Base-by-base conservation (phyloP, 2,113 vertebrate species). In the Percina caprodes region DNA sequence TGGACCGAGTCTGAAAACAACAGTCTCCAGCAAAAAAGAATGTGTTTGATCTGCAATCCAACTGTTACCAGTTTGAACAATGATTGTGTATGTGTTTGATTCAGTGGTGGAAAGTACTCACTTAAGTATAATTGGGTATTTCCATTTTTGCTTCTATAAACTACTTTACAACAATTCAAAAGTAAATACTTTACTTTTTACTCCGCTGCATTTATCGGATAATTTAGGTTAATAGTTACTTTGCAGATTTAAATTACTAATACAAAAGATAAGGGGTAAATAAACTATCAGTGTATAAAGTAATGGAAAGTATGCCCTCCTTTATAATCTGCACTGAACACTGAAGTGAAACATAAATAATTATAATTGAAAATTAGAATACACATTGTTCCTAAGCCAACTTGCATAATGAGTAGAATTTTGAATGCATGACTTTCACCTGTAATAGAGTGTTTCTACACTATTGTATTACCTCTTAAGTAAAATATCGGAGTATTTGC, bases 21-120 rank as follows among this genome's bases (percentile, higher is more conserved):
- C 51, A 69, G 30, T 15, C 45, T 35, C 48, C 62, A 23, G 18
- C 30, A 18, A 56, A 49, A 42, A 71, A 52, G 5, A 0, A 0
- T 35, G 54, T 51, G 77, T 87, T 92, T 88, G 86, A 89, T 83
- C 77, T 83, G 24, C 49, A 65, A 14, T 76, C 72, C 77, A 74
- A 73, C 61, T 46, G 56, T 77, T 72, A 54, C 30, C 67, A 39
- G 77, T 61, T 76, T 62, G 60, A 48, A 74, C 62, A 70, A 49
- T 72, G 63, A 68, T 3, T 15, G 12, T 52, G 80, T 69, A 69
- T 74, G 68, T 69, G 48, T 66, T n/a, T n/a, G 63, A 23, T 52
- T 68, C 66, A 52, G 6, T 7, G 19, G 19, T 33, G 48, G 46
- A 52, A 52, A 35, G 21, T 14, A 21, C 45, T 67, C 23, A 19